A percentile compares a stretch with the other conserved stretches of the same genome.
phyloP scores from a whole-genome alignment of 2,888 invertebrate genomes.

The Troides helena region DNA sequence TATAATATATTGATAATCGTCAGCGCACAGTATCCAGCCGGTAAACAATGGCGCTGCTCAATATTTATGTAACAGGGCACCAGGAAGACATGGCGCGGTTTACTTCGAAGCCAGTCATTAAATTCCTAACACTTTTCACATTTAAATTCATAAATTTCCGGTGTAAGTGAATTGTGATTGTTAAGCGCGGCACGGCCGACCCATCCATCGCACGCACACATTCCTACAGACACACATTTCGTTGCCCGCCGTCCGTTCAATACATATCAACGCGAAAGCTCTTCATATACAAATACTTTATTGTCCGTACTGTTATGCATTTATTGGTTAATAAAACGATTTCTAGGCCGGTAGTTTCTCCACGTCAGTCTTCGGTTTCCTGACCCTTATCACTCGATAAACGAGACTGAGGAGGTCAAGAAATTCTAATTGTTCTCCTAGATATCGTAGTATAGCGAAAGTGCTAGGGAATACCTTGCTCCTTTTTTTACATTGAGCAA shows the following conservation, averaged over 20 bases:
- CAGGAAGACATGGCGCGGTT: slow-evolving; percentile 55
- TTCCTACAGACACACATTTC: slow-evolving; percentile 50
- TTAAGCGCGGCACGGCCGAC: slow-evolving; percentile 67
- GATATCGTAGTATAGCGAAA: no score
- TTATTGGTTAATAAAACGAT: slow-evolving; percentile 37
- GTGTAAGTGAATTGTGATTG: slow-evolving; percentile 66
- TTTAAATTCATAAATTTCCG: slow-evolving; percentile 81
- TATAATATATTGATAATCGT: slow-evolving; percentile 36
- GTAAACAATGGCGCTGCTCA: slow-evolving; percentile 63
- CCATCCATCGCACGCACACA: slow-evolving; percentile 69
- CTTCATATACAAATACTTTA: slow-evolving; percentile 31
- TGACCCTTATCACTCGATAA: no score
- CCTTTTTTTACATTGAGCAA: no score
- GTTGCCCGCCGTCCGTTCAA: slow-evolving; percentile 33
- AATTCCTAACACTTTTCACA: slow-evolving; percentile 79
- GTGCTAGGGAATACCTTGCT: no score
- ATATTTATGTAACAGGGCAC: slow-evolving; percentile 61
- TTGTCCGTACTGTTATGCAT: slow-evolving; percentile 30
- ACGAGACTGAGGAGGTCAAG: no score
- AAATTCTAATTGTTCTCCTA: no score
- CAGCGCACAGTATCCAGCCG: slow-evolving; percentile 41
- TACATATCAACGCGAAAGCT: slow-evolving; percentile 35
- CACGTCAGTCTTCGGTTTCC: no score
- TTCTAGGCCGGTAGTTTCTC: slow-evolving; percentile 37
- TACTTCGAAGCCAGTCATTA: slow-evolving; percentile 70